Evolutionary conservation across 2,113 vertebrate species (phyloP).

Genomic region (Gymnarchus niloticus): DNA sequence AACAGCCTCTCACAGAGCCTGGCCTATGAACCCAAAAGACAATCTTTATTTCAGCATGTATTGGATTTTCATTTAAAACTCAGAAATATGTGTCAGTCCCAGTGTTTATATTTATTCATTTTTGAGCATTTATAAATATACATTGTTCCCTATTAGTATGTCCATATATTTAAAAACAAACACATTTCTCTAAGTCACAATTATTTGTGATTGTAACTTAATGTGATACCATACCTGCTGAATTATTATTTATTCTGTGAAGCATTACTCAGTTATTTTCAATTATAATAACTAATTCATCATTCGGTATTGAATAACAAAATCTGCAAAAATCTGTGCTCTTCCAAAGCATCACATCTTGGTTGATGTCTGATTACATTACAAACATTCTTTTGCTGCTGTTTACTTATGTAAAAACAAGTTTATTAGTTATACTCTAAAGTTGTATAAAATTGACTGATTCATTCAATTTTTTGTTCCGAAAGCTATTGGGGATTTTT

Average conservation of each 20-base stretch:
- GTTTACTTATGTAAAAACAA: neutral
- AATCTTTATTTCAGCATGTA: too few species aligned
- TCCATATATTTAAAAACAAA: neutral
- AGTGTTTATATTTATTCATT: neutral
- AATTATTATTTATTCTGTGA: neutral
- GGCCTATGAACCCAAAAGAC: neutral
- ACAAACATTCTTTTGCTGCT: neutral
- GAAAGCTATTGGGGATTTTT: neutral
- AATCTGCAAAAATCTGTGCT: neutral
- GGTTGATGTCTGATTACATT: neutral
- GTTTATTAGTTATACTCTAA: neutral
- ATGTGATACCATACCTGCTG: neutral
- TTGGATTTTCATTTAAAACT: neutral
- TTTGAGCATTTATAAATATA: neutral
- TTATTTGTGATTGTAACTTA: neutral
- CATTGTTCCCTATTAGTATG: neutral
- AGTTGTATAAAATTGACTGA: neutral
- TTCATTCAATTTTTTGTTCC: neutral
- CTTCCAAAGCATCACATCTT: neutral
- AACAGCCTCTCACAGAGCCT: neutral
- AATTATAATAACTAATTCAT: neutral
- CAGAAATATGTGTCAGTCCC: neutral
- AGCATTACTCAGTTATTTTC: neutral
- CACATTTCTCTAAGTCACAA: neutral
- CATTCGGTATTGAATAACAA: neutral